These are phyloP conservation scores for Menura novaehollandiae DNA, from an alignment of 2,113 vertebrate species.

Conservation along the genomic window DNA sequence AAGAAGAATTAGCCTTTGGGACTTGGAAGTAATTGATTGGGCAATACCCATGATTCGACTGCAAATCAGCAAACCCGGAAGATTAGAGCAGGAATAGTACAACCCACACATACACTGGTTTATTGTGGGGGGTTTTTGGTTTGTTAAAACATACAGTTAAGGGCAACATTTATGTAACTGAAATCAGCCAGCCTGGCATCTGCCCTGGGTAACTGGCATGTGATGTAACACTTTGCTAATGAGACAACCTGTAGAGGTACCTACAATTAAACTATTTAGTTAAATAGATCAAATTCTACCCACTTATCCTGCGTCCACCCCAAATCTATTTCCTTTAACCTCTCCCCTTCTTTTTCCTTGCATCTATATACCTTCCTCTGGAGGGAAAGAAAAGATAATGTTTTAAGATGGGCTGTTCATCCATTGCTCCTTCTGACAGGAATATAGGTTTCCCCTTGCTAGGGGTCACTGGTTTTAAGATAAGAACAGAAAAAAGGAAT, in stretches of 20 bases:
- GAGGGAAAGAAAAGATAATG: not conserved
- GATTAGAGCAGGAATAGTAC: not conserved
- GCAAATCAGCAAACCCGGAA: not conserved
- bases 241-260: not conserved
- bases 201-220: not conserved
- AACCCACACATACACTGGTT: not conserved
- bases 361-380: too few species aligned
- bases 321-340: not conserved
- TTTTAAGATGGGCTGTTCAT: not conserved
- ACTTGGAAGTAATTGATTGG: not conserved
- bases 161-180: not conserved
- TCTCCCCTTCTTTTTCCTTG: not conserved
- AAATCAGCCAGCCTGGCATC: not conserved
- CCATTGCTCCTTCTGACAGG: not conserved
- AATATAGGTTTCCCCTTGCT: not conserved
- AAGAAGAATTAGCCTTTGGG: not conserved
- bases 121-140: not conserved
- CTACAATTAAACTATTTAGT: not conserved
- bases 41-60: fast-evolving
- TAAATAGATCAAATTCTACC: not conserved
- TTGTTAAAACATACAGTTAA: not conserved
- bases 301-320: not conserved
- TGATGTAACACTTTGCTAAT: not conserved
- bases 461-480: not conserved
- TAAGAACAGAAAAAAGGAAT: not conserved